A percentile compares a stretch with the other conserved stretches of the same genome.
Evolutionary conservation across 2,113 vertebrate species (phyloP).

Genomic region (Saccopteryx leptura): DNA sequence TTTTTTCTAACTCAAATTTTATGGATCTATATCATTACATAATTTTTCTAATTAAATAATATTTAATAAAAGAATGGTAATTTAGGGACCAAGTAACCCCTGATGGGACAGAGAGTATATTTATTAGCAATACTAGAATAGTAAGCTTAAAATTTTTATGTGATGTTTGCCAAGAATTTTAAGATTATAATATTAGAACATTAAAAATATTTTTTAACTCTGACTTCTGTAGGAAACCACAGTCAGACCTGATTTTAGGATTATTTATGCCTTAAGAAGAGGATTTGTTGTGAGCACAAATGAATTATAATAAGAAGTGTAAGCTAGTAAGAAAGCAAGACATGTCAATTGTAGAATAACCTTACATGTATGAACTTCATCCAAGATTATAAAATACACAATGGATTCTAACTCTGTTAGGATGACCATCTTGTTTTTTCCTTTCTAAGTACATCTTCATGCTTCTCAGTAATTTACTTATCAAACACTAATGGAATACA

Average conservation of each 20-base stretch:
- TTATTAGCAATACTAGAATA: conserved; percentile 1
- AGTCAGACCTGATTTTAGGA: conserved; percentile 7
- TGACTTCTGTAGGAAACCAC: conserved; percentile 30
- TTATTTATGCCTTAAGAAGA: conserved; percentile 53
- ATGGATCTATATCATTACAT: background rate
- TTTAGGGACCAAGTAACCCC: background rate
- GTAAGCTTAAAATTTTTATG: conserved; percentile 15
- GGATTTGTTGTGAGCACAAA: conserved; percentile 42
- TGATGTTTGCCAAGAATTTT: conserved; percentile 35
- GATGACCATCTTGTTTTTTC: background rate
- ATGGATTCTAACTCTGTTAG: background rate
- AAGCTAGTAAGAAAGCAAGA: conserved; percentile 6
- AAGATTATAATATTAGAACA: conserved; percentile 40
- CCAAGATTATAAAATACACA: conserved; percentile 20
- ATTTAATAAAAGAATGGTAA: conserved; percentile 24
- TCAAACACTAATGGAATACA: background rate
- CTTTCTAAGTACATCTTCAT: background rate
- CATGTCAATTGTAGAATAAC: background rate
- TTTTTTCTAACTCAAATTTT: conserved; percentile 23
- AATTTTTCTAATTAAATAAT: background rate
- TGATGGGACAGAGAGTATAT: background rate
- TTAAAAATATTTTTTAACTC: background rate
- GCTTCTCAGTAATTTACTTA: conserved; percentile 22
- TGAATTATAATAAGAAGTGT: background rate
- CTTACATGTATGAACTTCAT: background rate